Evolutionary conservation across 2,797 vertebrate genomes (phyloP).

Genomic region (Sphenopsis melanotis): DNA sequence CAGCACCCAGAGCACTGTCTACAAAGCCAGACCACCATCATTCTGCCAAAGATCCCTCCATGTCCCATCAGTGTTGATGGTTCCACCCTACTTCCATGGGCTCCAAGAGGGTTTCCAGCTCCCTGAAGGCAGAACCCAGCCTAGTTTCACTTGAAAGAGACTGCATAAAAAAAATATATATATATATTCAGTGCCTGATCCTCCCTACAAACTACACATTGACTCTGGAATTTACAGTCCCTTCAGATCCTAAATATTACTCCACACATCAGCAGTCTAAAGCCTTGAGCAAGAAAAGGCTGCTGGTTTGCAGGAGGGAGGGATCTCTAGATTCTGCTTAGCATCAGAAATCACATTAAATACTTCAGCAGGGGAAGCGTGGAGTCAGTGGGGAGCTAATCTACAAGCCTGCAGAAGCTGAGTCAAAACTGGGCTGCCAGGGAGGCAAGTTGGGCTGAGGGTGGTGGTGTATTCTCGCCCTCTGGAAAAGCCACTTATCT

Average conservation of each 20-base stretch:
- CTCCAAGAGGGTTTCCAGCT: background rate
- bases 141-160: background rate
- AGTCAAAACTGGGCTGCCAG: slow-evolving; percentile 4
- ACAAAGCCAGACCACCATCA: background rate
- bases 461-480: background rate
- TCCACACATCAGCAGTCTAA: slow-evolving; percentile 7
- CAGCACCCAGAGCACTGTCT: background rate
- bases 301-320: background rate
- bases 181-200: background rate
- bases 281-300: slow-evolving; percentile 14
- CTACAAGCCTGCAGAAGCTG: background rate
- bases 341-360: slow-evolving; percentile 8
- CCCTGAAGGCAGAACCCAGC: background rate
- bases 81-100: background rate
- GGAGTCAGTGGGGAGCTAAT: background rate
- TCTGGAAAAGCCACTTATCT: background rate
- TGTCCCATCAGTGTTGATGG: accelerated
- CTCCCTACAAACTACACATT: background rate
- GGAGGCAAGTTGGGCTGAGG: background rate
- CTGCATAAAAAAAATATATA: background rate
- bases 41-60: background rate
- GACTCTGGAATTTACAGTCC: background rate
- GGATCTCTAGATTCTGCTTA: background rate
- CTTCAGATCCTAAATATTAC: background rate
- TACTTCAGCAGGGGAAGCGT: background rate